Percentiles rank a stretch among this genome's conserved stretches.
Conservation (phyloP, 2,797 vertebrate genomes). For the Hydrophis major region DNA sequence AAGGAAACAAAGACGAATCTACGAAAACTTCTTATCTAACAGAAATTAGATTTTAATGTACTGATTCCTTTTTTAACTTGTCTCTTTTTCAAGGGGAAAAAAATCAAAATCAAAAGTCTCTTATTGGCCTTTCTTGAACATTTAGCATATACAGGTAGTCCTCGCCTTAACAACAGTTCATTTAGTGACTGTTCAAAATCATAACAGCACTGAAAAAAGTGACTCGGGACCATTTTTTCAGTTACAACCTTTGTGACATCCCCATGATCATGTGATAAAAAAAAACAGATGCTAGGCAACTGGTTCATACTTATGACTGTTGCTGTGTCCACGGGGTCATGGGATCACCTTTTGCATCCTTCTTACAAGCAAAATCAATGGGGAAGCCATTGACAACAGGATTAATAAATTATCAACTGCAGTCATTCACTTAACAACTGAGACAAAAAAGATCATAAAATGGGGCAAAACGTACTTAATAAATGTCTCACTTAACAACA, state of each 20-base stretch:
- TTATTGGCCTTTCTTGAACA: not conserved
- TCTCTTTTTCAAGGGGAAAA: not conserved
- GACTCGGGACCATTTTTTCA: not conserved
- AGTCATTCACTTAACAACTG: not conserved
- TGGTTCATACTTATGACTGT: not conserved
- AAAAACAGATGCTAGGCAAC: not conserved
- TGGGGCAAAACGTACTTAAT: not conserved
- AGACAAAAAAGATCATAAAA: not conserved
- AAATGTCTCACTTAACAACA: not conserved
- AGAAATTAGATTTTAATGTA: not conserved
- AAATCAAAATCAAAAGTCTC: too few species aligned
- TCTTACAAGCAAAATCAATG: not conserved
- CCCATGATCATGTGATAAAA: not conserved
- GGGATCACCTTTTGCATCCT: not conserved
- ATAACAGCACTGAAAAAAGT: not conserved
- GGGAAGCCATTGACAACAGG: not conserved
- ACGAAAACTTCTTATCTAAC: not conserved
- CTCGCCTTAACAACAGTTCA: not conserved
- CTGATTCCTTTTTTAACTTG: not conserved
- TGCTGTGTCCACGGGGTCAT: not conserved
- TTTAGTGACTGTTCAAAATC: not conserved
- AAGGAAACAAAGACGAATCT: slow-evolving; percentile 40
- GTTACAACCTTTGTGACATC: not conserved
- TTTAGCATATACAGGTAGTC: not conserved
- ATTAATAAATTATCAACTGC: not conserved